Evolutionary conservation across 2,888 invertebrate species (phyloP), one percentile per base, ranked within the genome.

Genomic region (Atrina japonica): DNA sequence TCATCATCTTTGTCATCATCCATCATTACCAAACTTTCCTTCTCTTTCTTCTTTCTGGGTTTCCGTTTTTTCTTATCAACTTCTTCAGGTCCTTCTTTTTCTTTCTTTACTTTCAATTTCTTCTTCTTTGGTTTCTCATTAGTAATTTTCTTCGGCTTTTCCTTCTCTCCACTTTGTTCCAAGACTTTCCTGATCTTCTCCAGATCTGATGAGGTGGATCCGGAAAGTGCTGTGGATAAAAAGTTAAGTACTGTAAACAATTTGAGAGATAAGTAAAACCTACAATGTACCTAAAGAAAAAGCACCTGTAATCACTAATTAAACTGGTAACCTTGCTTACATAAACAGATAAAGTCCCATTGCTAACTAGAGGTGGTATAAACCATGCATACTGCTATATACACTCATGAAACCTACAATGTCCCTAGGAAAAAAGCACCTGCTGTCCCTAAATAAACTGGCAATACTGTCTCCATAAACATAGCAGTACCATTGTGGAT

Each of bases 1-100:
- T 85, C 85, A 52, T 86, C 86, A 41, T 83, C 83, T 53, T 80
- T 82, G 61, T 77, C 77, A 41, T 78, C 81, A 40, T 65, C 63
- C 45, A 65, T 25, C 40, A 69, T 73, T 58, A 80, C 58, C 67
- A 78, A 50, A 35, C 66, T 68, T 35, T 80, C 83, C 66, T 84
- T 81, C 49, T 80, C 71, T 43, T 82, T 77, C 52, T 79, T 79
- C 50, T 85, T 85, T 64, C 83, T 77, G 0, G 77, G 78, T 61
- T 80, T 82, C 18, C 50, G 40, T 43, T 72, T 72, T 60, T 76
- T 66, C 35, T 73, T 71, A 59, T 75, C 75, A n/a, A 43, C 47
- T 49, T 66, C 60, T 43, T 71, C 55, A 45, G 21, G 55, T 50
- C 25, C 56, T 43, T 67, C 66, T 27, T 71, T 56, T 70, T 74